Conservation (phyloP, 2,797 vertebrate species). For the Bovichtus variegatus region DNA sequence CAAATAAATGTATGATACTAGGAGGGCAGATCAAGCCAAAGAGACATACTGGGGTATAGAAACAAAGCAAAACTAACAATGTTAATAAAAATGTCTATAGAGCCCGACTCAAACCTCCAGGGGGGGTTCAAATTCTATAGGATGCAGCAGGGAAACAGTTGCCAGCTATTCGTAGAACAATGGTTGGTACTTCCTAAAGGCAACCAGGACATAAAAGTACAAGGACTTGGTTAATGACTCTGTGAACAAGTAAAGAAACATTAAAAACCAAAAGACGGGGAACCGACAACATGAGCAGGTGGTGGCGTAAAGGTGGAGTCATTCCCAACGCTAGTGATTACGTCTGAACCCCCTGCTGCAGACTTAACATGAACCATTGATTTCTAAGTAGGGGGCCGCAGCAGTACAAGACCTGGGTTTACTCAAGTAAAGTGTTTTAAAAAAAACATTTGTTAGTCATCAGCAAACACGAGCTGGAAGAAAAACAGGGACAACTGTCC, state of each 20-base stretch:
- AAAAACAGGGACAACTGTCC: constrained; percentile 24
- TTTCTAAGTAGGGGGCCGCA: constrained; percentile 15
- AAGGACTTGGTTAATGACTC: background rate
- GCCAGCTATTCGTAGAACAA: constrained; percentile 42
- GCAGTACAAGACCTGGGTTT: constrained; percentile 35
- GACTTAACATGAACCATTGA: constrained; percentile 56
- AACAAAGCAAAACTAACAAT: background rate
- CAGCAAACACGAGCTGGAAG: constrained; percentile 42
- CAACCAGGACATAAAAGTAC: background rate
- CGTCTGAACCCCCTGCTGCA: constrained; percentile 39
- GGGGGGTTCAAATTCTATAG: constrained; percentile 12
- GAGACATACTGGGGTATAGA: background rate
- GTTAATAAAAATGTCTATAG: background rate
- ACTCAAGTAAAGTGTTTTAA: constrained; percentile 64
- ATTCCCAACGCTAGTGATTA: constrained; percentile 39
- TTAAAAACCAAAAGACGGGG: background rate
- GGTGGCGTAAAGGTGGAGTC: constrained; percentile 18
- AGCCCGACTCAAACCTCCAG: background rate
- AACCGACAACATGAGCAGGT: constrained; percentile 9
- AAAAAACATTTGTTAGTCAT: constrained; percentile 69
- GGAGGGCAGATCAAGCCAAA: background rate
- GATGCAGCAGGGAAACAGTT: constrained; percentile 41
- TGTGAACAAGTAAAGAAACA: background rate
- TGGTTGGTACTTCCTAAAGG: constrained; percentile 25
- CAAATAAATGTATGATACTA: background rate